Evolutionary conservation across 2,113 vertebrate genomes (phyloP).

Genomic region (Beaufortia kweichowensis): DNA sequence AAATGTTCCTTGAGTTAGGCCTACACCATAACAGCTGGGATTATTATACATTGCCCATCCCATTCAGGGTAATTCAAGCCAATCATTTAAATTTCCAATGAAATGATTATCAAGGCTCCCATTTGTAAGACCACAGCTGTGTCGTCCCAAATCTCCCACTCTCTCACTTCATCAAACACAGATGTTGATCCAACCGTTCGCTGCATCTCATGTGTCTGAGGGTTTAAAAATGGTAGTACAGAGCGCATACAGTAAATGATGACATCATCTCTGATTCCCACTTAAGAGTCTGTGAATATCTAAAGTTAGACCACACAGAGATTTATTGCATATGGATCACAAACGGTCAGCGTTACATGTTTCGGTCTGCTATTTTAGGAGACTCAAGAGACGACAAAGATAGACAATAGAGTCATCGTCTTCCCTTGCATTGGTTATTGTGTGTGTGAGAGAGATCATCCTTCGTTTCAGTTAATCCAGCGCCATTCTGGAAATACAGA

Average conservation of each 20-base stretch:
- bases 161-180: constrained; percentile 14
- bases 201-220: constrained; percentile 12
- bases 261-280: neutral
- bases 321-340: constrained; percentile 45
- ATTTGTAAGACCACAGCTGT: constrained; percentile 12
- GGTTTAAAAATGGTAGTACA: constrained; percentile 3
- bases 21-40: neutral
- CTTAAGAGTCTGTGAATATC: constrained; percentile 40
- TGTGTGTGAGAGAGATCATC: too few species aligned
- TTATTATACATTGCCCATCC: neutral
- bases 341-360: constrained; percentile 50
- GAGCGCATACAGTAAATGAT: constrained; percentile 7
- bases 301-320: constrained; percentile 32
- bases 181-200: constrained; percentile 16
- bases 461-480: too few species aligned
- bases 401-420: constrained; percentile 1
- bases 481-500: too few species aligned
- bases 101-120: constrained; percentile 15
- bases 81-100: constrained; percentile 2
- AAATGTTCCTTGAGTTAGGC: neutral
- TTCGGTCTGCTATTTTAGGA: constrained; percentile 58
- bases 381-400: constrained; percentile 44
- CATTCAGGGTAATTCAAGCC: neutral
- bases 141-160: constrained; percentile 6
- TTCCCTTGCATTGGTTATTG: neutral